A percentile compares a stretch with the other conserved stretches of the same genome.
phyloP scores from a whole-genome alignment of 1,140 invertebrate species.

The Brachionus manjavacas region DNA sequence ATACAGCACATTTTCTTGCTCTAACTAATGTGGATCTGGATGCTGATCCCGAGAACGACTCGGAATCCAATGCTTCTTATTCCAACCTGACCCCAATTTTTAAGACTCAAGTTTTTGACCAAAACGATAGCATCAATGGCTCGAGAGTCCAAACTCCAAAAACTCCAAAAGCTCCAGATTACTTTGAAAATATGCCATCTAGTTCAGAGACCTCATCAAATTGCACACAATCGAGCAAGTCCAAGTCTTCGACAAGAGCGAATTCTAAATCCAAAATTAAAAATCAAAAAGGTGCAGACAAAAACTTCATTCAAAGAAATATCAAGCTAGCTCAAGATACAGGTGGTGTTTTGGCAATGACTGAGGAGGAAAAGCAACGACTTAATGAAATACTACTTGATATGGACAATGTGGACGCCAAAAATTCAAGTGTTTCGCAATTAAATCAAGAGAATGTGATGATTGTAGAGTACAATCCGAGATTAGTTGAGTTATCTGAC shows the following conservation, averaged over 20 bases:
- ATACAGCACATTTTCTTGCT: conserved; percentile 27
- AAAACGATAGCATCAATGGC: background rate
- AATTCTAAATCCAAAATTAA: background rate
- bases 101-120: conserved; percentile 37
- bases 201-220: conserved; percentile 14
- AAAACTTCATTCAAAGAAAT: conserved; percentile 40
- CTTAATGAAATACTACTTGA: conserved; percentile 32
- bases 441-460: background rate
- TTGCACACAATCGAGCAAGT: background rate
- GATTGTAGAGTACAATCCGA: conserved; percentile 29
- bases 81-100: background rate
- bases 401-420: background rate
- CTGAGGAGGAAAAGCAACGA: conserved; percentile 41
- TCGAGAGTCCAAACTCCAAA: background rate
- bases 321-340: conserved; percentile 33
- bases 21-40: conserved; percentile 15
- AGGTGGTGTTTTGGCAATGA: conserved; percentile 31
- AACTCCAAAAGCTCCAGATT: background rate
- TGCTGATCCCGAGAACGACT: background rate
- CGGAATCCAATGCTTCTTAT: background rate
- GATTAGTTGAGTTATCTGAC: background rate
- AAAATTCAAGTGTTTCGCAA: background rate
- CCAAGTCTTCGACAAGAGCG: background rate
- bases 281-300: background rate
- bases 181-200: no score